These are phyloP conservation scores for Mormyrus lacerda DNA, from an alignment of 2,113 vertebrate species.

Conservation along the genomic window DNA sequence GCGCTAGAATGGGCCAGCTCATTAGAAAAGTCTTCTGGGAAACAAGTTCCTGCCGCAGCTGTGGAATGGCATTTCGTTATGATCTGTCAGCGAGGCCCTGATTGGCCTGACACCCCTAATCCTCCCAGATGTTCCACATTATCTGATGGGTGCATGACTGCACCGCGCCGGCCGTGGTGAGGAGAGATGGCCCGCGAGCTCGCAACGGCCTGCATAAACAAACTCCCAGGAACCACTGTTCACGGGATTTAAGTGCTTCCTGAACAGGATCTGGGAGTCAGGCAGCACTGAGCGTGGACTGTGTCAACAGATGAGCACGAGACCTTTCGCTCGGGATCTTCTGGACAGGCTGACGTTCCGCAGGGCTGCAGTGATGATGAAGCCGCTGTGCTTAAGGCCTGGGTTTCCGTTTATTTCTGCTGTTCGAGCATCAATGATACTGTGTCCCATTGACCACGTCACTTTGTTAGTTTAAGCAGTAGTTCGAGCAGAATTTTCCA, in stretches of 20 bases:
- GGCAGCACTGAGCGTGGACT: conserved; percentile 43
- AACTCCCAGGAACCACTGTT: conserved; percentile 52
- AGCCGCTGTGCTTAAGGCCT: neutral
- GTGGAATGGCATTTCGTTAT: conserved; percentile 62
- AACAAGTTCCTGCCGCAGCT: conserved; percentile 70
- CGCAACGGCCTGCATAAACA: conserved; percentile 47
- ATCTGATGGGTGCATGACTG: conserved; percentile 63
- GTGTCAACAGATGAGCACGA: conserved; percentile 23
- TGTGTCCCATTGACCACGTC: neutral
- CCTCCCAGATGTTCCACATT: conserved; percentile 72
- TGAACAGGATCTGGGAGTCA: conserved; percentile 59
- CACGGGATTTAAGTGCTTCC: conserved; percentile 54
- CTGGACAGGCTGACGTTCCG: neutral
- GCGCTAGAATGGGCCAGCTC: conserved; percentile 50
- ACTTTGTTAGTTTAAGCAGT: neutral
- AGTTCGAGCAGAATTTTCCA: neutral
- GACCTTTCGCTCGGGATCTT: neutral
- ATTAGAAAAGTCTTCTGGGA: conserved; percentile 57
- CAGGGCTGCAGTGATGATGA: neutral
- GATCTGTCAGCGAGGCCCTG: conserved; percentile 63
- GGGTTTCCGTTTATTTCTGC: neutral
- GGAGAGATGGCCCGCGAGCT: conserved; percentile 34
- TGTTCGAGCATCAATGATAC: too few relatives aligned
- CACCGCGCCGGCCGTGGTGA: conserved; percentile 31
- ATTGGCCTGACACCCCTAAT: conserved; percentile 59